Base-by-base conservation (phyloP, 30 jellyfish, hydroid and myxozoan species). In the Chironex yamaguchii region DNA sequence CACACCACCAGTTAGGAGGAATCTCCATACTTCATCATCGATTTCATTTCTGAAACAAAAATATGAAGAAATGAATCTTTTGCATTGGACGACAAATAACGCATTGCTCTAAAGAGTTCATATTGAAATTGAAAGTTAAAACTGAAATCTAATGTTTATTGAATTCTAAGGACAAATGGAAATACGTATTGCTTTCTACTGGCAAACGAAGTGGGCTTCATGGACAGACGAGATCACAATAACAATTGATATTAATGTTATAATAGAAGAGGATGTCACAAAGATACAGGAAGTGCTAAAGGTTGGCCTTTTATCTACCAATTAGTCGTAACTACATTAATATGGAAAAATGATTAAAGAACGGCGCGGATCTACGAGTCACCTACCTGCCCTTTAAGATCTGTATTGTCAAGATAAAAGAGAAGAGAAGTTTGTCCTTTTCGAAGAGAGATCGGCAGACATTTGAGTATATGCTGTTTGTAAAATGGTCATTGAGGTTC, bases 391-490 rank as follows among this genome's bases (percentile, higher is more conserved):
- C 97, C 26, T 89, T 94, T 79, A 94, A 28, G 34, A 94, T 90
- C 42, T 94, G 89, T 76, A 94, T 89, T 0, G 99, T 94, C 25
- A 94, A 91, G 26, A 88, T 62, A 62, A 94, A 85, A 14, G 99
- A 94, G 69, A 94, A 94, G 28, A 94, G 96, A 11, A 94, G 81
- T 42, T 94, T 94, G 91, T 94, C 99, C 52, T 94, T 94, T 67
- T 94, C 99, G 36, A 94, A 94, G 72, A 94, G 76, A 14, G 99
- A 94, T 22, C 99, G 97, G 79, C 99, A 94, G 36, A 94, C 99
- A 36, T 94, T 94, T 17, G 94, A 90, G 53, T 94, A 94, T 42
- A 94, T 84, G 82, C 99, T 94, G 24, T 89, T 92, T 25, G 97
- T 94, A 49, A 94, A 94, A 62, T 94, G 97, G 52, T 94, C 97